Base-by-base conservation (phyloP, 2,888 invertebrate genomes). In the Nemotelus nigrinus region DNA sequence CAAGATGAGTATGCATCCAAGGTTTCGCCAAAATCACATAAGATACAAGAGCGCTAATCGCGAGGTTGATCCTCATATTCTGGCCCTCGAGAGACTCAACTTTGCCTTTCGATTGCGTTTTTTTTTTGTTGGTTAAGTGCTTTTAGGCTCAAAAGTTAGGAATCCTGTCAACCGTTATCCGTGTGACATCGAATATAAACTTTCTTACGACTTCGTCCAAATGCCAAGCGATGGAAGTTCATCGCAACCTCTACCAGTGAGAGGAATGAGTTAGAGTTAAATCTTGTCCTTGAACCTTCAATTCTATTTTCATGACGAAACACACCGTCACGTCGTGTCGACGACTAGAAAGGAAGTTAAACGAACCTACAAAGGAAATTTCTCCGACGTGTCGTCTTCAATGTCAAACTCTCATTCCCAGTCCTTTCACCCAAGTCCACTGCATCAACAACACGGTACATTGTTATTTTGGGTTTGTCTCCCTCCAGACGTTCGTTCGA, bases 321-420 rank as follows among this genome's bases (percentile, higher is more conserved):
- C 25, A 25, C 25, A 25, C 25, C 25, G 25, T 25, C 25, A 25
- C 25, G 25, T 25, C 25, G 25, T 25, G 25, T 25, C 25, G 25
- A 25, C 25, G 25, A 25, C 25, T 25, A 25, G 41, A 43, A 63
- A 41, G 4, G 48, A 77, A 76, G 79, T 79, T 79, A 77, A 79
- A 77, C 76, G 79, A 79, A 79, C 79, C 68, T 64, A 68, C 63
- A 45, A 76, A 70, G 76, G 74, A 70, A 77, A 58, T 71, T 77
- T 25, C 25, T 25, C 25, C 25, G 76, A 48, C 10, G 48, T 43
- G 25, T 10, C 50, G n/a, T 10, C 58, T 8, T 58, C 58, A 5
- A 58, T 5, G 58, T 10, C 43, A 10, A 7, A 8, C 39, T 63
- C 63, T 41, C 43, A 41, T 43, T 43, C 2, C n/a, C 3, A 41